Evolutionary conservation across 2,888 invertebrate species (phyloP), one percentile per base, ranked within the genome.

Genomic region (Eupithecia centaureata): DNA sequence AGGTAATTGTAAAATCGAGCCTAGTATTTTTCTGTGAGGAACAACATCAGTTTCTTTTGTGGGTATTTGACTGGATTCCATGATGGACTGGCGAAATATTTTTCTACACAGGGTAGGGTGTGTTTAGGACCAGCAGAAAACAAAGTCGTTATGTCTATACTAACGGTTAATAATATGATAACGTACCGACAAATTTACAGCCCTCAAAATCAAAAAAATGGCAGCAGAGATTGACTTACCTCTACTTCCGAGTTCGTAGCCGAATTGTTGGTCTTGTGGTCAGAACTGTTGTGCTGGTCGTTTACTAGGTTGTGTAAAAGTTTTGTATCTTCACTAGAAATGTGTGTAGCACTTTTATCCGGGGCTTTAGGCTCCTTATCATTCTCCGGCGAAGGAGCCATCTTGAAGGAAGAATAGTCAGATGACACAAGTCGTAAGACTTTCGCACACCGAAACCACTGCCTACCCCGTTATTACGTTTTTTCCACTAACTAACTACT

Each of bases 301-400:
- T 86, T 86, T 76, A 86, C 79, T 79, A 86, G 80, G 79, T 86
- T 89, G 76, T 89, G 89, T 79, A 90, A 86, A 76, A 89, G 85
- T 86, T 92, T 94, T 66, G 92, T 87, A 83, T 94, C 94, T 78
- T 94, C 91, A 79, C 83, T 86, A 73, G 86, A 81, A 77, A 86
- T 84, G 80, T 82, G 86, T 79, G 88, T 84, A 75, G 84, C 84
- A 89, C 87, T 90, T 95, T 96, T 96, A 91, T 96, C 95, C 81
- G 95, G 95, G 85, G 95, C 95, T 93, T 96, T 96, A 76, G 95
- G 95, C 94, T 95, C 95, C 93, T 94, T 95, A 93, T 95, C 95
- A 93, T 95, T 95, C 91, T 96, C 95, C 91, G 96, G 96, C 91
- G 95, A 95, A 94, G 96, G 96, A 94, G 96, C 95, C 96, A 96